Base-by-base conservation (phyloP, 2,888 invertebrate species). In the Dasysyrphus albostriatus region DNA sequence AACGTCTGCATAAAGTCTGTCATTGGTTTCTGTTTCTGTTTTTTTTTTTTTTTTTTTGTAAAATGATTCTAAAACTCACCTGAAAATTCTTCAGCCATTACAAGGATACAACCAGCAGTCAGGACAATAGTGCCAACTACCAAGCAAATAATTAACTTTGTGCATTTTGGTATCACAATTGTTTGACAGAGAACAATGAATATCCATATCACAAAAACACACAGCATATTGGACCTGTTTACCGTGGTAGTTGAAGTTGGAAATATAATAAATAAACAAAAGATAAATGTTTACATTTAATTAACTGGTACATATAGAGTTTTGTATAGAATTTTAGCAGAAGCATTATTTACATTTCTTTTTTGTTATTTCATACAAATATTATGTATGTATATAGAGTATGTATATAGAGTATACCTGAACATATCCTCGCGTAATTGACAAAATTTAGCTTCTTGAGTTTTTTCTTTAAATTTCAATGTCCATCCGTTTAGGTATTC, bases 351-450 rank as follows among this genome's bases (percentile, higher is more conserved):
- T 47, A 47, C 24, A 24, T 24, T 24, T 47, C 19, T 19, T 4
- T 74, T 76, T 54, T 37, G 9, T 37, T n/a, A n/a, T n/a, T n/a
- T n/a, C n/a, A n/a, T n/a, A n/a, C n/a, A n/a, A n/a, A n/a, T n/a
- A n/a, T n/a, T n/a, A n/a, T n/a, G n/a, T n/a, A n/a, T n/a, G n/a
- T n/a, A n/a, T n/a, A n/a, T n/a, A n/a, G n/a, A n/a, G n/a, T n/a
- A n/a, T n/a, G n/a, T n/a, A n/a, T n/a, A n/a, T n/a, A n/a, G n/a
- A n/a, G n/a, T n/a, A n/a, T 87, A 92, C 92, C 98, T 97, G 93
- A 98, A 98, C 95, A 98, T 98, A 90, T 96, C 96, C 93, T 98
- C 98, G 74, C 97, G 95, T 76, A 97, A 94, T 91, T 96, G 95
- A 88, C 96, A 96, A 92, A 98, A 98, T 95, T 96, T 96, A 42